A percentile compares a stretch with the other conserved stretches of the same genome.
Conservation (phyloP, 2,113 vertebrate genomes). For the Tachycineta bicolor region DNA sequence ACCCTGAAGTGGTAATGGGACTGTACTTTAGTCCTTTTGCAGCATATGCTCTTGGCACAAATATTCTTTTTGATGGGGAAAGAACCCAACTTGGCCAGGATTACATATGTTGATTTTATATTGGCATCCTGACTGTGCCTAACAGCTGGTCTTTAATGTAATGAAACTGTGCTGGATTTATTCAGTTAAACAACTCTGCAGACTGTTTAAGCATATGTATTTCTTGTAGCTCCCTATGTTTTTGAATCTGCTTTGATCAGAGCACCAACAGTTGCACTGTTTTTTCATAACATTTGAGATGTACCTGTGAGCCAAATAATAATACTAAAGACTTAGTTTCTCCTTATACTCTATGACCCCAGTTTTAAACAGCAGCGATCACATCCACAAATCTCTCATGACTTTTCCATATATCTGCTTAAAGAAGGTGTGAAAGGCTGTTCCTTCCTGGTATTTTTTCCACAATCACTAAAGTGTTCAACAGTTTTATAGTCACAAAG, state of each 20-base stretch:
- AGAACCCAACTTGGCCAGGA: slow-evolving; percentile 36
- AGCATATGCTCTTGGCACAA: slow-evolving; percentile 69
- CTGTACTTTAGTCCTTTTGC: slow-evolving; percentile 52
- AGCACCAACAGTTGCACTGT: not conserved
- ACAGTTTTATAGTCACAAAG: not conserved
- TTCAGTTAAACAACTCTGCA: slow-evolving; percentile 57
- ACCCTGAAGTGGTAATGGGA: slow-evolving; percentile 73
- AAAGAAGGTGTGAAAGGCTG: not conserved
- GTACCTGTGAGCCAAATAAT: not conserved
- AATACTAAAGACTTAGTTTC: not conserved
- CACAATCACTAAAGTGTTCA: not conserved
- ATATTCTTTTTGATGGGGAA: slow-evolving; percentile 39
- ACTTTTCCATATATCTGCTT: not conserved
- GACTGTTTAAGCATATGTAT: not conserved
- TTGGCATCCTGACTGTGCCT: slow-evolving; percentile 63
- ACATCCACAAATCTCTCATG: not conserved
- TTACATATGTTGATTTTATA: slow-evolving; percentile 62
- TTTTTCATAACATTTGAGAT: not conserved
- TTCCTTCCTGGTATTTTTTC: not conserved
- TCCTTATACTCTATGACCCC: not conserved
- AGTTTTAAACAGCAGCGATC: not conserved
- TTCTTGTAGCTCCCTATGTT: not conserved
- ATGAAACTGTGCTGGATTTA: slow-evolving; percentile 27
- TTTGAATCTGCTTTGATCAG: not conserved
- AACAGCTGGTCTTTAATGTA: slow-evolving; percentile 52